Evolutionary conservation across 2,113 vertebrate species (phyloP).

Genomic region (Ramphastos sulfuratus): DNA sequence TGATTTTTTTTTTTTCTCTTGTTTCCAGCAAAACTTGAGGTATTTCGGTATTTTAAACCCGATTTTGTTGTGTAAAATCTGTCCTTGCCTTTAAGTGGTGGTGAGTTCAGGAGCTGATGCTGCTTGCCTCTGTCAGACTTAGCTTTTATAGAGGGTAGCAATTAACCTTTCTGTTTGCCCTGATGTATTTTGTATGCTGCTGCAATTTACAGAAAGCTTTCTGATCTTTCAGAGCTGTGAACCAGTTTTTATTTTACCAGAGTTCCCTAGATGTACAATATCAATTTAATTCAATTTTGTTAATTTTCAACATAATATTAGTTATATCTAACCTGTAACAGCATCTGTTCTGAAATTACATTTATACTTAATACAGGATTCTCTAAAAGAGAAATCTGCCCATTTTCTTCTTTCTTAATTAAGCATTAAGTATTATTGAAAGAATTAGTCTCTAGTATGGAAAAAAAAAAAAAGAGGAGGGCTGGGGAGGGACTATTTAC

Average conservation of each 20-base stretch:
- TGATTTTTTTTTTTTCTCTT: background rate
- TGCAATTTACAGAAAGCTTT: background rate
- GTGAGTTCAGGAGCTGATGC: background rate
- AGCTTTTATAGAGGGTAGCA: background rate
- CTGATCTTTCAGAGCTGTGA: background rate
- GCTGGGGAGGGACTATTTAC: too few relatives aligned
- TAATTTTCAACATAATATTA: background rate
- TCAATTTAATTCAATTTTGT: background rate
- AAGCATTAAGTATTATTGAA: background rate
- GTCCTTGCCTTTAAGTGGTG: background rate
- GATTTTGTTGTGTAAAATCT: background rate
- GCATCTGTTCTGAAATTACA: background rate
- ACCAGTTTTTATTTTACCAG: background rate
- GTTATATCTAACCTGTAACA: background rate
- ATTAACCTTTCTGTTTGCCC: background rate
- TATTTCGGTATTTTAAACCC: background rate
- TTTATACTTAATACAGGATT: background rate
- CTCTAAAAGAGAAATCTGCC: background rate
- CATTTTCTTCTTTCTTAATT: background rate
- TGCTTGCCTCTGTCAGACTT: background rate
- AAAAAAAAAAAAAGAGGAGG: background rate
- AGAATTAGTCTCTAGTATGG: background rate
- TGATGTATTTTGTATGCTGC: background rate
- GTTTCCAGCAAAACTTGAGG: background rate
- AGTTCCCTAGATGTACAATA: background rate